A percentile compares a stretch with the other conserved stretches of the same genome.
Evolutionary conservation across 1,140 invertebrate species (phyloP).

Genomic region (Drosophila navojoa): DNA sequence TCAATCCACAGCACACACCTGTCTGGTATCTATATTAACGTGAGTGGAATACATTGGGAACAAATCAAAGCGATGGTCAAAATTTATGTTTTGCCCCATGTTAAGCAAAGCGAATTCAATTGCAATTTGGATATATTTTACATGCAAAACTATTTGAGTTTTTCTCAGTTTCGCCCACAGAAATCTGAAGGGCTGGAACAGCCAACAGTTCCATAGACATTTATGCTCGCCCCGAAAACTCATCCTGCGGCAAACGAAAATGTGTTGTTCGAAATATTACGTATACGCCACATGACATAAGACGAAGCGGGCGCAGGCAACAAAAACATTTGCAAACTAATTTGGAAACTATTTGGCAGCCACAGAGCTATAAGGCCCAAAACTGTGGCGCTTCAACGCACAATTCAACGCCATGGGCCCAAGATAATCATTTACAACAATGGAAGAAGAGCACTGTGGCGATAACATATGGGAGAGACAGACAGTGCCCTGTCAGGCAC

Average conservation of each 20-base stretch:
- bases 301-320: conserved; percentile 22
- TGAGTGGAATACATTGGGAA: not conserved
- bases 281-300: conserved; percentile 59
- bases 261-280: conserved; percentile 50
- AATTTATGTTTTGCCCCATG: not conserved
- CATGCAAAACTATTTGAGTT: conserved; percentile 21
- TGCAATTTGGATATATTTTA: conserved; percentile 2
- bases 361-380: conserved; percentile 59
- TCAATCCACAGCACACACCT: no score
- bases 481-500: conserved; percentile 27
- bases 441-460: conserved; percentile 30
- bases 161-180: not conserved
- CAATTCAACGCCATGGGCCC: conserved; percentile 57
- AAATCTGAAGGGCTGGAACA: conserved; percentile 12
- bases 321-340: conserved; percentile 77
- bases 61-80: not conserved
- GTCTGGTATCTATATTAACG: no score
- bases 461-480: conserved; percentile 46
- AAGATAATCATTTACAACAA: conserved; percentile 76
- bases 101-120: not conserved
- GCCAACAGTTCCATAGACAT: conserved; percentile 2
- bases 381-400: conserved; percentile 67
- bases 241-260: conserved; percentile 17
- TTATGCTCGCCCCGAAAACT: conserved; percentile 8
- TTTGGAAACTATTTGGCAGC: conserved; percentile 72